phyloP scores from a whole-genome alignment of 2,888 invertebrate genomes.

The Punctoribates punctum region DNA sequence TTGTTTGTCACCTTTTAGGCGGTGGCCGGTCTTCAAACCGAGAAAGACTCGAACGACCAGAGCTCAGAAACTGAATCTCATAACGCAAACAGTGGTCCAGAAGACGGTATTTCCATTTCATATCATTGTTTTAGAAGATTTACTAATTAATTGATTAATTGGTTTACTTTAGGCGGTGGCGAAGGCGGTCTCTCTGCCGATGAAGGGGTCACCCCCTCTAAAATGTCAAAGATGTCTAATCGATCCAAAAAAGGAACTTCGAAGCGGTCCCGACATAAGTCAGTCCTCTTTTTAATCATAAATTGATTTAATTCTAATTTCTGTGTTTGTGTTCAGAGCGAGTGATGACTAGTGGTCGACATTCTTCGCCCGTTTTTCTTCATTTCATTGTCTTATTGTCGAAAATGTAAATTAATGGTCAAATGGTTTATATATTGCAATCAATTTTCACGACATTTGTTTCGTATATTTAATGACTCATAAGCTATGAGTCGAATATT shows the following conservation, averaged over 20 bases:
- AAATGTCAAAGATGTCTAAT: constrained; percentile 34
- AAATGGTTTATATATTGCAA: too few species aligned
- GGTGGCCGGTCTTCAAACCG: constrained; percentile 38
- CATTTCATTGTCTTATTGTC: too few species aligned
- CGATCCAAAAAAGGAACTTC: constrained; percentile 39
- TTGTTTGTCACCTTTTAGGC: constrained; percentile 37
- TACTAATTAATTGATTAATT: constrained; percentile 2
- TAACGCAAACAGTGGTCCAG: constrained; percentile 44
- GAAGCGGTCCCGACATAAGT: constrained; percentile 35
- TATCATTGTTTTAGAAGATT: background rate
- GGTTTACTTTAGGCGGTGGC: background rate
- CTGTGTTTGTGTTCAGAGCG: background rate
- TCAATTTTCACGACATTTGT: too few species aligned
- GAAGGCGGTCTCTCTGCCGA: constrained; percentile 38
- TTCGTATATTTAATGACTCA: too few species aligned
- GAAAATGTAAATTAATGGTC: too few species aligned
- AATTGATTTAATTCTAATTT: background rate
- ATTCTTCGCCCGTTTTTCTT: too few species aligned
- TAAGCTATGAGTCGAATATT: too few species aligned
- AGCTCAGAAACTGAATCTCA: constrained; percentile 43
- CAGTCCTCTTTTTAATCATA: background rate
- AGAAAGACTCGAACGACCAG: constrained; percentile 41
- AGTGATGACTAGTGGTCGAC: background rate
- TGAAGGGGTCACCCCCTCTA: constrained; percentile 26
- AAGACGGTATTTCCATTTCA: constrained; percentile 41